These are phyloP conservation scores for Physocephala rufipes DNA, from an alignment of 2,888 invertebrate genomes.

Conservation along the genomic window DNA sequence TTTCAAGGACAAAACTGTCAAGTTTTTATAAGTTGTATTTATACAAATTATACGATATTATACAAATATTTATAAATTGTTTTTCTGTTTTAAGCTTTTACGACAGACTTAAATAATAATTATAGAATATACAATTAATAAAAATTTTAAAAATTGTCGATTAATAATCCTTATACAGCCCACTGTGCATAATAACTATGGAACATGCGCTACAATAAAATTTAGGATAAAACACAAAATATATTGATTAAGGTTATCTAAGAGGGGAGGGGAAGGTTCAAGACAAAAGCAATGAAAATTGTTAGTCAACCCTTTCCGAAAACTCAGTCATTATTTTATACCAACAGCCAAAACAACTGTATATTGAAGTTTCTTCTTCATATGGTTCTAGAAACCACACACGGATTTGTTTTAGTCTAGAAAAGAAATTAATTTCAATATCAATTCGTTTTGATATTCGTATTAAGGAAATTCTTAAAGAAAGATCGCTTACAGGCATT, in stretches of 20 bases:
- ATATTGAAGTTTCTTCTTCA: constrained; percentile 11
- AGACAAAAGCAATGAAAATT: constrained; percentile 14
- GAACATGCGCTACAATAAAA: neutral
- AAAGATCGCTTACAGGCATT: constrained; percentile 20
- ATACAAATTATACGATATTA: neutral
- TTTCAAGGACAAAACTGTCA: neutral
- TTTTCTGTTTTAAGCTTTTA: no score
- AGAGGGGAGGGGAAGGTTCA: neutral
- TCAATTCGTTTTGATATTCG: no score
- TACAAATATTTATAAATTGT: no score
- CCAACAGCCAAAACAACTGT: constrained; percentile 34
- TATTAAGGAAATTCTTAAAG: neutral
- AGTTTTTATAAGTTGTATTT: no score
- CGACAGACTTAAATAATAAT: no score
- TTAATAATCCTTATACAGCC: neutral
- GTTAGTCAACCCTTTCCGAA: neutral
- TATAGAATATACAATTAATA: neutral
- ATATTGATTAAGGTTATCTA: neutral
- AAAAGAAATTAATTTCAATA: neutral
- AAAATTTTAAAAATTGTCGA: neutral
- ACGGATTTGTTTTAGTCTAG: neutral
- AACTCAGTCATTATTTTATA: neutral
- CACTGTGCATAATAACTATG: constrained; percentile 5
- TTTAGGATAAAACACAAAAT: neutral
- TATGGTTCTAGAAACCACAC: no score